Percentiles rank a stretch among this genome's conserved stretches.
These are phyloP conservation scores for Motacilla tschutschensis DNA, from an alignment of 2,113 vertebrate genomes.

Conservation along the genomic window DNA sequence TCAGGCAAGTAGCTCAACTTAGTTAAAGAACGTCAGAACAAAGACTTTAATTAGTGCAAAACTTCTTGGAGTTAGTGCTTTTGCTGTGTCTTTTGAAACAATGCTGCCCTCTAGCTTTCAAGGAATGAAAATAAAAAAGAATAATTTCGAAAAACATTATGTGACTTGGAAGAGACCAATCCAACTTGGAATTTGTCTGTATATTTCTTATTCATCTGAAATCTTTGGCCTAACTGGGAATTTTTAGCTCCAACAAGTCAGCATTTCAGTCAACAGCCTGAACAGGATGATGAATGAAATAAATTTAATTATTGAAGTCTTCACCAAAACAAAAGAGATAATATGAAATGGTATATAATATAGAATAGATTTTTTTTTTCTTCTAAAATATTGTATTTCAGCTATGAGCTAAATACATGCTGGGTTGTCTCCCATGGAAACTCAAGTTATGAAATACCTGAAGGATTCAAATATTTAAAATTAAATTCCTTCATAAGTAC, in stretches of 20 bases:
- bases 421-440: not conserved
- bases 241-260: not conserved
- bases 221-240: not conserved
- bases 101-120: constrained; percentile 31
- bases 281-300: not conserved
- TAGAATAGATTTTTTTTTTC: not conserved
- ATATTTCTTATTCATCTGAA: not conserved
- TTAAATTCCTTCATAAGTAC: not conserved
- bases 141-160: not conserved
- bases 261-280: not conserved
- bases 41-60: not conserved
- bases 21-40: not conserved
- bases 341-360: not conserved
- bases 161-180: not conserved
- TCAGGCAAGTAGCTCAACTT: not conserved
- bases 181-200: not conserved
- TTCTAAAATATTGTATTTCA: not conserved
- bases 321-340: not conserved
- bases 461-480: not conserved
- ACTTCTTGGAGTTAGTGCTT: not conserved
- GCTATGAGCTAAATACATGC: not conserved
- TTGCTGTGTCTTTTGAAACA: not conserved
- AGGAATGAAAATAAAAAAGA: not conserved
- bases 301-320: not conserved
- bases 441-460: not conserved